phyloP scores from a whole-genome alignment of 2,888 invertebrate species.

The Thelaira solivaga region DNA sequence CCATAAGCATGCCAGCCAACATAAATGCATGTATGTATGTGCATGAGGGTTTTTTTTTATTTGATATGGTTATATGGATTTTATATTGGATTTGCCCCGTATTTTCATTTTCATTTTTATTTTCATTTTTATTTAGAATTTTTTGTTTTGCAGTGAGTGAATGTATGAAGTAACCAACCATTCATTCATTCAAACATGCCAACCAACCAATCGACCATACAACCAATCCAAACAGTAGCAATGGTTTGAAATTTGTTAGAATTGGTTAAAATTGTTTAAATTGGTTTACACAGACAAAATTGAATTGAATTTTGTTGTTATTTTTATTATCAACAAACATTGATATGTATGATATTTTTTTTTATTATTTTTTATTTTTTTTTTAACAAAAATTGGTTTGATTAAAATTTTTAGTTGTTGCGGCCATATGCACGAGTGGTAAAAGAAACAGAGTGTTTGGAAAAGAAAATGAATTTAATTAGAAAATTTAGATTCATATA shows the following conservation, averaged over 20 bases:
- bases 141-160: background rate
- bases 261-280: slow-evolving; percentile 57
- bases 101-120: slow-evolving; percentile 45
- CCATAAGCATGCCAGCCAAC: background rate
- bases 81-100: slow-evolving; percentile 24
- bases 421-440: background rate
- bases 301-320: slow-evolving; percentile 56
- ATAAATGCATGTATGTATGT: background rate
- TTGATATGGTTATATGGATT: slow-evolving; percentile 32
- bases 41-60: slow-evolving; percentile 24
- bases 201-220: slow-evolving; percentile 47
- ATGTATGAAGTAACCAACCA: slow-evolving; percentile 26
- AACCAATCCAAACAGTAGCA: slow-evolving; percentile 33
- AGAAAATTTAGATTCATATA: slow-evolving; percentile 40
- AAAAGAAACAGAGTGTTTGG: background rate
- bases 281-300: slow-evolving; percentile 57
- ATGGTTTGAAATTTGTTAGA: slow-evolving; percentile 44
- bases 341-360: background rate
- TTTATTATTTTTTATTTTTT: slow-evolving; percentile 35
- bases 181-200: slow-evolving; percentile 23
- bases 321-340: slow-evolving; percentile 33
- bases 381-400: slow-evolving; percentile 38
- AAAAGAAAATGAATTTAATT: slow-evolving; percentile 26
- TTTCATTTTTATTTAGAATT: slow-evolving; percentile 12
- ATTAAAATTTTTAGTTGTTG: slow-evolving; percentile 48